phyloP scores from a whole-genome alignment of 2,113 vertebrate genomes.

The Hipposideros armiger region DNA sequence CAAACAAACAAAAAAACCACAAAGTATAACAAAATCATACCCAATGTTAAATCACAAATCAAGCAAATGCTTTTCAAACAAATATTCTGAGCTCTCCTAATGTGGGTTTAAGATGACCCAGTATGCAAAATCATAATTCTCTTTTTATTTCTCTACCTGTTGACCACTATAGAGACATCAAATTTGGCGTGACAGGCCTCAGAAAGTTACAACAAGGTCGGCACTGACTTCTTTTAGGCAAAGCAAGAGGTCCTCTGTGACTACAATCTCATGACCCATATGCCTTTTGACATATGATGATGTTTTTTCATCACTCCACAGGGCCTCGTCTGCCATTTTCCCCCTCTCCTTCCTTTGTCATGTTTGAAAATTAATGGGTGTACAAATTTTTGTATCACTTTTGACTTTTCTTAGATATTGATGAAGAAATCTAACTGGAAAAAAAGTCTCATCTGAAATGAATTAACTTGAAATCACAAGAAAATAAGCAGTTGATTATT shows the following conservation, averaged over 20 bases:
- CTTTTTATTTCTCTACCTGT: conserved; percentile 71
- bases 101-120: conserved; percentile 68
- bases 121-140: conserved; percentile 71
- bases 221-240: conserved; percentile 79
- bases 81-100: conserved; percentile 59
- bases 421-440: conserved; percentile 82
- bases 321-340: conserved; percentile 77
- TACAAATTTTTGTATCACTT: conserved; percentile 75
- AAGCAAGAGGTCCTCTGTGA: conserved; percentile 80
- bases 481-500: conserved; percentile 68
- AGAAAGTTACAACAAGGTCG: conserved; percentile 54
- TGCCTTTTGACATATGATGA: conserved; percentile 76
- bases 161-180: conserved; percentile 71
- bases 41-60: conserved; percentile 59
- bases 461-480: conserved; percentile 84
- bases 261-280: conserved; percentile 71
- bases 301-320: conserved; percentile 66
- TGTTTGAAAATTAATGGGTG: conserved; percentile 81
- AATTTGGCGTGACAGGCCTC: conserved; percentile 74
- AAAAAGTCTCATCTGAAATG: conserved; percentile 75
- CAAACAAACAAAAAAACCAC: conserved; percentile 29
- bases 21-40: conserved; percentile 19
- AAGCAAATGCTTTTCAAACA: conserved; percentile 70
- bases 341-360: conserved; percentile 69
- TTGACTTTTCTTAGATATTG: conserved; percentile 80